Evolutionary conservation across 2,113 vertebrate species (phyloP).

Genomic region (Mus spicilegus): DNA sequence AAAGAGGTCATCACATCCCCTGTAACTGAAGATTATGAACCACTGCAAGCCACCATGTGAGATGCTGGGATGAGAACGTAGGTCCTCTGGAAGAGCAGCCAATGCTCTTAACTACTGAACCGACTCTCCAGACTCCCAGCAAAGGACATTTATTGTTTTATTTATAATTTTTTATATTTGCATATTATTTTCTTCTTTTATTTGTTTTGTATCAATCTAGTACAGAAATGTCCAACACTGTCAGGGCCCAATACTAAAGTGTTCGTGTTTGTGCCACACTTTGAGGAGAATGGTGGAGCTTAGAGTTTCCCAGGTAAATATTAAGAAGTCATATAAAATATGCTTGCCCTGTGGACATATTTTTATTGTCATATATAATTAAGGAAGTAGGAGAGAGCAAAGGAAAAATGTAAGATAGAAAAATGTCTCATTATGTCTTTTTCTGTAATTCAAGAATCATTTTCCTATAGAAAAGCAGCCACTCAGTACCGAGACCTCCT

Average conservation of each 20-base stretch:
- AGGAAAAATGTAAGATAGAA: neutral
- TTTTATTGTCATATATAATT: neutral
- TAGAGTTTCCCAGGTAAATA: neutral
- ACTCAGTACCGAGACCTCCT: neutral
- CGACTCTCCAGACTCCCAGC: neutral
- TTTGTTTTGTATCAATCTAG: neutral
- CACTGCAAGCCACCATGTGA: neutral
- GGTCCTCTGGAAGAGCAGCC: neutral
- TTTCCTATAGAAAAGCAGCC: neutral
- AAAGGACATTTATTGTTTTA: neutral
- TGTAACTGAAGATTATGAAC: neutral
- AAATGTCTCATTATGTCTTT: slow-evolving; percentile 36
- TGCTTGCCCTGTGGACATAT: neutral
- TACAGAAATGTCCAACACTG: neutral
- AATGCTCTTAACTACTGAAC: neutral
- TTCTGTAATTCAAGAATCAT: slow-evolving; percentile 53
- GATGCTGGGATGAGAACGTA: neutral
- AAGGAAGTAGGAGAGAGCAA: neutral
- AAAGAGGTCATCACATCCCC: neutral
- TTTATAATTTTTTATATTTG: too few species aligned
- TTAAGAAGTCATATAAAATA: neutral
- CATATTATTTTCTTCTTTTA: too few species aligned
- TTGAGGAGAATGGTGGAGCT: neutral
- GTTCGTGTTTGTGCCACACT: rapidly evolving
- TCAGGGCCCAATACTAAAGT: neutral